Percentiles rank a stretch among this genome's conserved stretches.
Conservation (phyloP, 2,797 vertebrate species). For the Bradypodion pumilum region DNA sequence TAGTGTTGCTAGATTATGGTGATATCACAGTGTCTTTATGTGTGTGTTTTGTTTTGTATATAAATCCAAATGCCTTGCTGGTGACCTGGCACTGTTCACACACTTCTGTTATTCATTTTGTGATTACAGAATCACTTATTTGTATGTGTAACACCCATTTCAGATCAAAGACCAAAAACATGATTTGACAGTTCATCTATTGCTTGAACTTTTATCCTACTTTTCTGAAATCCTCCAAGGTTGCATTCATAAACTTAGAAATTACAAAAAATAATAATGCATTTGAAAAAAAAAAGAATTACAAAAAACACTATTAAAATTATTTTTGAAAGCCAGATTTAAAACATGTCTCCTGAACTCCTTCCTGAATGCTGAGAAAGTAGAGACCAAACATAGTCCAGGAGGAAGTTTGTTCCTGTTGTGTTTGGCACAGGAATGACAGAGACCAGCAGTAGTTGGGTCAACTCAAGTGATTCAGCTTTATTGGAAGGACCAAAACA, state of each 20-base stretch:
- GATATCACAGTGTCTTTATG: conserved; percentile 11
- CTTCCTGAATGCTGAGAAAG: background rate
- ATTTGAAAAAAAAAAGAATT: background rate
- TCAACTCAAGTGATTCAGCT: too few species aligned
- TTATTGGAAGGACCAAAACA: too few species aligned
- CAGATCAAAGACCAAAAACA: background rate
- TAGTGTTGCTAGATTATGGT: conserved; percentile 17
- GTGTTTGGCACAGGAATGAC: too few species aligned
- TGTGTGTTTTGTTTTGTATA: background rate
- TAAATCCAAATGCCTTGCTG: background rate
- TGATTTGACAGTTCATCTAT: background rate
- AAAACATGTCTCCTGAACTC: background rate
- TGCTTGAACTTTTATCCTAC: background rate
- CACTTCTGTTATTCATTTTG: background rate
- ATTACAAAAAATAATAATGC: background rate
- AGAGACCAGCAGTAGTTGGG: too few species aligned
- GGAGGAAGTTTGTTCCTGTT: background rate
- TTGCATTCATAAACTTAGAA: background rate
- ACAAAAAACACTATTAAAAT: background rate
- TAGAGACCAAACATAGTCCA: too few species aligned
- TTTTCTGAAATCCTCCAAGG: background rate
- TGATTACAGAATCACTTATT: background rate
- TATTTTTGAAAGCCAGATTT: background rate
- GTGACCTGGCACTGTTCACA: background rate
- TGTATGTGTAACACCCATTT: background rate